These are phyloP conservation scores for Furnarius figulus DNA, from an alignment of 2,113 vertebrate species.

Conservation along the genomic window DNA sequence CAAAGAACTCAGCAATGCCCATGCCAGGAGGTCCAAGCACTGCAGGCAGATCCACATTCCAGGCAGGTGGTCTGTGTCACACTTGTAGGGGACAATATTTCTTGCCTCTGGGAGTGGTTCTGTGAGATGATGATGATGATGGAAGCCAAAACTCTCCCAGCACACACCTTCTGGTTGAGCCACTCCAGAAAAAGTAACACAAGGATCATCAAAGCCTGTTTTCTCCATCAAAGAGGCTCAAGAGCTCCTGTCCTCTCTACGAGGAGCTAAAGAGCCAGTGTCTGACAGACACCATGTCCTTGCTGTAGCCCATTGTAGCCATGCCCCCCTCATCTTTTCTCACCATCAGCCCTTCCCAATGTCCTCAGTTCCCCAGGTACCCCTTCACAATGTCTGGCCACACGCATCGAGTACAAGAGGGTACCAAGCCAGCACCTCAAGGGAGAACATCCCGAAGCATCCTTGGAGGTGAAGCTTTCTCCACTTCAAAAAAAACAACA, in stretches of 20 bases:
- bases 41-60: accelerated
- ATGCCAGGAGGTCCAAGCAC: neutral
- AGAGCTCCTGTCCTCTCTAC: neutral
- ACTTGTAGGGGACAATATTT: neutral
- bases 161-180: neutral
- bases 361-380: accelerated
- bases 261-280: neutral
- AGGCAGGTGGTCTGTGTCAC: neutral
- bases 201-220: neutral
- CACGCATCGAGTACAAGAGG: accelerated
- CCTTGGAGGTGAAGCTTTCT: neutral
- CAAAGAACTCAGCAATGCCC: neutral
- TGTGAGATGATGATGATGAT: neutral
- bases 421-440: accelerated
- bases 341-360: neutral
- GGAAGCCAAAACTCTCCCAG: neutral
- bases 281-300: neutral
- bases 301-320: accelerated
- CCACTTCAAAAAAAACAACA: neutral
- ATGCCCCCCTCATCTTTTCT: neutral
- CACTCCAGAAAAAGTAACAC: accelerated
- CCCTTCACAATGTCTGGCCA: neutral
- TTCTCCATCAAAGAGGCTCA: neutral
- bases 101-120: neutral
- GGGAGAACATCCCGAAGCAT: accelerated